Evolutionary conservation across 2,113 vertebrate species (phyloP), one percentile per base, ranked within the genome.

Genomic region (Trochalopteron elliotii): DNA sequence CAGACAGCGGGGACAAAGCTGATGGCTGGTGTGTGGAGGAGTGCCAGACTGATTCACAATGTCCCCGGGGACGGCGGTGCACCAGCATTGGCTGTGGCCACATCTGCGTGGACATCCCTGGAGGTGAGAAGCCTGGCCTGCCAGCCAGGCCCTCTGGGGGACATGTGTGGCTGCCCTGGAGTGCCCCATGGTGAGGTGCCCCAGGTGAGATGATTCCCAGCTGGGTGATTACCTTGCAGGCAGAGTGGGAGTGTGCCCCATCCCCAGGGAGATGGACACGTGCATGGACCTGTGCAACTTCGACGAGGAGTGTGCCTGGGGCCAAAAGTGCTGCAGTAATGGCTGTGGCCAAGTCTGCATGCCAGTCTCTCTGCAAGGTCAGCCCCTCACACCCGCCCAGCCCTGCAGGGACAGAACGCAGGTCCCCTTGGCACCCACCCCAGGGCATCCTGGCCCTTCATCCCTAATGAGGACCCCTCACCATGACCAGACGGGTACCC

Each of bases 311-410:
- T 85, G 96, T 76, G 71, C 96, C 53, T 82, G 83, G 92, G 94
- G 82, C 23, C 18, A 94, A 53, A 95, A 91, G 67, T 94, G 90
- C 92, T 96, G 96, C 76, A 97, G 89, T 35, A 94, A 95, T 0
- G 84, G 95, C 89, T 96, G 96, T 3, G 56, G 89, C 60, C 87
- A 28, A 0, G 2, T 81, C 77, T 96, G 96, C 84, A 75, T 0
- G 0, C 89, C 86, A 15, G 79, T 65, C 33, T 89, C 96, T 16
- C 88, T 95, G 65, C 65, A 39, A 89, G 91, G 95, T 95, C 75
- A 92, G 91, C 18, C 33, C 44, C 65, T 50, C 14, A 22, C 35
- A 14, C 47, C 4, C 0, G 0, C 56, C 21, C 10, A 78, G 37
- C 28, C 40, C 60, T 9, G 35, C 56, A 5, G 56, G 60, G 64